phyloP scores from a whole-genome alignment of 2,888 invertebrate genomes.

The Spilosoma lubricipeda region DNA sequence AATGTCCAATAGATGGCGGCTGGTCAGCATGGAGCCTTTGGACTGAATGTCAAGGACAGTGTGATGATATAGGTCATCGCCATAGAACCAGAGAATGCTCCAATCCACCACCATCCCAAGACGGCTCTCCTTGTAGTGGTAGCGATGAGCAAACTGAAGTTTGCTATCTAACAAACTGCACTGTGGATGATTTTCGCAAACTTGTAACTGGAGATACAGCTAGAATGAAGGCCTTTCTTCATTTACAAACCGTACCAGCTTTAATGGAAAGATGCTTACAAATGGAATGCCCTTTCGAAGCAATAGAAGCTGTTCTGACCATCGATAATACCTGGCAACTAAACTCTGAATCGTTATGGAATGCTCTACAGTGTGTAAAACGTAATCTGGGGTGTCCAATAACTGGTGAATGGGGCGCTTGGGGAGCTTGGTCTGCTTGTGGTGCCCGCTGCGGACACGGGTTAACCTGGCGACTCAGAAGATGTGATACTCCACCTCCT shows the following conservation, averaged over 20 bases:
- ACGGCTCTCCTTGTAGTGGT: conserved; percentile 77
- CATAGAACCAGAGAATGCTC: conserved; percentile 73
- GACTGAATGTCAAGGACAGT: conserved; percentile 78
- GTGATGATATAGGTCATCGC: conserved; percentile 77
- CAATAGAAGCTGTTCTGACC: conserved; percentile 71
- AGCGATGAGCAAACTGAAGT: conserved; percentile 69
- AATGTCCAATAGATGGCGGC: conserved; percentile 81
- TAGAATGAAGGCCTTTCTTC: conserved; percentile 69
- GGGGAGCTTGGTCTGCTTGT: conserved; percentile 77
- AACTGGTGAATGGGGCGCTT: conserved; percentile 75
- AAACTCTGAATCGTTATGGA: conserved; percentile 77
- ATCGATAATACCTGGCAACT: conserved; percentile 77
- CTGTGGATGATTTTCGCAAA: conserved; percentile 71
- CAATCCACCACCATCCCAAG: conserved; percentile 77
- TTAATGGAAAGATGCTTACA: conserved; percentile 78
- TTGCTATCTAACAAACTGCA: conserved; percentile 78
- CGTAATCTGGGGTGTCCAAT: conserved; percentile 82
- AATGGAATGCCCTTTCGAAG: conserved; percentile 77
- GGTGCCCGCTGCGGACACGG: conserved; percentile 78
- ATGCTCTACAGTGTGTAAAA: conserved; percentile 82
- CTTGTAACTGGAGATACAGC: conserved; percentile 68
- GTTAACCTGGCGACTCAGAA: conserved; percentile 71
- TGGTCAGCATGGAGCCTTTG: conserved; percentile 82
- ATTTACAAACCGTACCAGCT: conserved; percentile 74
- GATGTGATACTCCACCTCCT: conserved; percentile 77